Conservation (phyloP, 64 coral and sea anemone genomes). For the Montipora capricornis region DNA sequence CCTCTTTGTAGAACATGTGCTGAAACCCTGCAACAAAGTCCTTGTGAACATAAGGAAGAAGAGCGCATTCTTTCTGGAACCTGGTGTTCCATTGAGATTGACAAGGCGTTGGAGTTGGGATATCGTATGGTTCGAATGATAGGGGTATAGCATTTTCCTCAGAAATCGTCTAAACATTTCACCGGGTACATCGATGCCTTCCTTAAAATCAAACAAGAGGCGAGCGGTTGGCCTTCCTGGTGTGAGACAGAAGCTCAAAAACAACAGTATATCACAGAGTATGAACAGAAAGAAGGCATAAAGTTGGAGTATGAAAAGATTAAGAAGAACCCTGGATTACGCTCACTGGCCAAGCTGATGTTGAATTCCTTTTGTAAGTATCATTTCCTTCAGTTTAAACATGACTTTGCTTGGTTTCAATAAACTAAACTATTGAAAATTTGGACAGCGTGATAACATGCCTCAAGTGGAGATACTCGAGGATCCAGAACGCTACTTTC, state of each 20-base stretch:
- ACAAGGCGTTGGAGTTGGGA: neutral
- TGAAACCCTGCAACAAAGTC: neutral
- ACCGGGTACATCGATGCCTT: slow-evolving; percentile 14
- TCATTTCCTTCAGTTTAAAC: too few species aligned
- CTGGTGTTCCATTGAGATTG: slow-evolving; percentile 14
- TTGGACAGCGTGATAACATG: too few species aligned
- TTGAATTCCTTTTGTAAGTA: neutral
- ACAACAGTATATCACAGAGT: neutral
- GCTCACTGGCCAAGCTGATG: neutral
- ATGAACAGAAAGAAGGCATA: slow-evolving; percentile 13
- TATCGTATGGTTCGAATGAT: slow-evolving; percentile 25
- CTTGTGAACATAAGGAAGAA: slow-evolving; percentile 3
- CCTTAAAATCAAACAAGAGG: slow-evolving; percentile 57
- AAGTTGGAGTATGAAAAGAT: slow-evolving; percentile 5
- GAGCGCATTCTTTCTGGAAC: slow-evolving; percentile 9
- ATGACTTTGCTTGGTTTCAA: too few species aligned
- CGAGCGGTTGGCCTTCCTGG: slow-evolving; percentile 2
- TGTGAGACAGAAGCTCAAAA: slow-evolving; percentile 5
- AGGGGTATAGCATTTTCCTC: slow-evolving; percentile 55
- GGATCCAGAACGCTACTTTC: too few species aligned
- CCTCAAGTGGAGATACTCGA: too few species aligned
- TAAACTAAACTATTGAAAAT: too few species aligned
- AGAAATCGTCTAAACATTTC: neutral
- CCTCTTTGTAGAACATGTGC: slow-evolving; percentile 32
- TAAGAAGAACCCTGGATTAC: slow-evolving; percentile 32